Evolutionary conservation across 2,113 vertebrate genomes (phyloP).

Genomic region (Syngnathoides biaculeatus): DNA sequence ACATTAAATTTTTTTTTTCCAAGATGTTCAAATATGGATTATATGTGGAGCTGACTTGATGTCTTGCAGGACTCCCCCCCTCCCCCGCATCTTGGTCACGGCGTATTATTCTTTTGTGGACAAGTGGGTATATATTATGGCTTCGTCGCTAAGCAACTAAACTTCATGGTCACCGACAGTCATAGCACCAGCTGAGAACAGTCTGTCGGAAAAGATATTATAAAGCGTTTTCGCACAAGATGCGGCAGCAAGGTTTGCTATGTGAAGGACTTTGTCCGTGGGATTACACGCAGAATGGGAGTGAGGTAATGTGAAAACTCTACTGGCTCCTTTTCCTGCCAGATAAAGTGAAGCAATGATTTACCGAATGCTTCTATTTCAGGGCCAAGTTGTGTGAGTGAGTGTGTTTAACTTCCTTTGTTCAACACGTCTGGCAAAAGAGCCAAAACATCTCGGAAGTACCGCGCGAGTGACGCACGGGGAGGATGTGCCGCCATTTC

Average conservation of each 20-base stretch:
- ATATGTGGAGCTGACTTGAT: neutral
- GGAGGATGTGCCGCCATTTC: neutral
- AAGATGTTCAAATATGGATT: neutral
- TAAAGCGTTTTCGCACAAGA: neutral
- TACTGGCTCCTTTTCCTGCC: constrained; percentile 24
- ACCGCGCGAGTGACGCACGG: neutral
- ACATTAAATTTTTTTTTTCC: no score
- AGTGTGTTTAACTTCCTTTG: neutral
- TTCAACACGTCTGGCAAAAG: constrained; percentile 16
- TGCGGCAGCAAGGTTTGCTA: constrained; percentile 3
- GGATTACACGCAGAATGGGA: constrained; percentile 6
- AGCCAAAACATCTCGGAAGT: constrained; percentile 3
- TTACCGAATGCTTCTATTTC: constrained; percentile 1
- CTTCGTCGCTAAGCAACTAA: constrained; percentile 1
- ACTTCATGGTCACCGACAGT: neutral
- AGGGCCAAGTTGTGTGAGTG: constrained; percentile 5
- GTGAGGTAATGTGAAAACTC: constrained; percentile 39
- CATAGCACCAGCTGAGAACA: neutral
- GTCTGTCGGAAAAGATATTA: neutral
- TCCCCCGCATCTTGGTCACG: neutral
- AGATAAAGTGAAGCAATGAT: constrained; percentile 19
- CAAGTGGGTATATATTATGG: neutral
- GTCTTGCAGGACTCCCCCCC: neutral
- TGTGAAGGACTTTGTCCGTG: constrained; percentile 19
- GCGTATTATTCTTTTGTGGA: constrained; percentile 5